These are phyloP conservation scores for Deroplatys truncata DNA, from an alignment of 2,888 invertebrate species.

Conservation along the genomic window DNA sequence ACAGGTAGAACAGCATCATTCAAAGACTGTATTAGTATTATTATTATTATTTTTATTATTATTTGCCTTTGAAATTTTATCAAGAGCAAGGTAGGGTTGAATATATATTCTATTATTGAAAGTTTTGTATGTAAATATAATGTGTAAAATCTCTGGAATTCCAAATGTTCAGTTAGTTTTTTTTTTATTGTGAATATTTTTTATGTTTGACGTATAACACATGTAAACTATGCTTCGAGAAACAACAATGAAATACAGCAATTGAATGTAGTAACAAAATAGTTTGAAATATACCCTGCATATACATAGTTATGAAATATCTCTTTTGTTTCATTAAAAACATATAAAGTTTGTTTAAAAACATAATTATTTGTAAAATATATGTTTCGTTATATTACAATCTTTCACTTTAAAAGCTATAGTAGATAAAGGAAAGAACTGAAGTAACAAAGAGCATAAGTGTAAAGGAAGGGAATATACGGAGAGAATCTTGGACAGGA, in stretches of 20 bases:
- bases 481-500: background rate
- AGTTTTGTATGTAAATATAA: too few relatives aligned
- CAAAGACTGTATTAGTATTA: too few relatives aligned
- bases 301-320: background rate
- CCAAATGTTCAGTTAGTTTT: too few relatives aligned
- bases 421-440: background rate
- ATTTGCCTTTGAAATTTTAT: too few relatives aligned
- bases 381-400: background rate
- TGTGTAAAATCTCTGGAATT: too few relatives aligned
- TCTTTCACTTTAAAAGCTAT: background rate
- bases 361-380: background rate
- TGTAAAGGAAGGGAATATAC: background rate
- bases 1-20: too few relatives aligned
- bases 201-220: background rate
- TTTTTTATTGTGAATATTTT: too few relatives aligned
- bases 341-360: background rate
- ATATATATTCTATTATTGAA: too few relatives aligned
- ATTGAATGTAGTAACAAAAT: background rate
- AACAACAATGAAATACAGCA: background rate
- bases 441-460: background rate
- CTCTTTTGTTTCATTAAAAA: background rate
- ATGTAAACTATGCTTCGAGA: background rate
- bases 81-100: too few relatives aligned
- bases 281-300: background rate
- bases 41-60: too few relatives aligned